phyloP scores from a whole-genome alignment of 2,797 vertebrate genomes.

The Sebastes wilsoni region DNA sequence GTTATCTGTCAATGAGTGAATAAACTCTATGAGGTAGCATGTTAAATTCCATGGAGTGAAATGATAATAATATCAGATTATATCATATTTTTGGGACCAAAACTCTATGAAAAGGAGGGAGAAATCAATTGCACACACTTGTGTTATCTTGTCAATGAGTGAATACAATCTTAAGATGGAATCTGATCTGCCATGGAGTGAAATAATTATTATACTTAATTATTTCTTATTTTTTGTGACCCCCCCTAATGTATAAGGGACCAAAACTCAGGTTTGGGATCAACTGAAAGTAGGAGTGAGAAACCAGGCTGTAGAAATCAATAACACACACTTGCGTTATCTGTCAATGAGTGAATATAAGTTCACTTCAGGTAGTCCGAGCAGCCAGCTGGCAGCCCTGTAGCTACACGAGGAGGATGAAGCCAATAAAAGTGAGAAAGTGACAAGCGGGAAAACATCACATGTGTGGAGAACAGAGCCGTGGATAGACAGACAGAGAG shows the following conservation, averaged over 20 bases:
- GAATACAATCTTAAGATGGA: too few relatives aligned
- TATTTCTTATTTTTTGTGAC: too few relatives aligned
- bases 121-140: too few relatives aligned
- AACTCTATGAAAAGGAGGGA: too few relatives aligned
- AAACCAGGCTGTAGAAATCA: neutral
- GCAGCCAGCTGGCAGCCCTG: neutral
- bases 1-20: neutral
- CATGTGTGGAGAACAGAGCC: conserved; percentile 45
- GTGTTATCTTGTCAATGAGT: too few relatives aligned
- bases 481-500: conserved; percentile 18
- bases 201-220: too few relatives aligned
- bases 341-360: neutral
- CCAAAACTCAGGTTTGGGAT: neutral
- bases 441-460: conserved; percentile 41
- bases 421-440: conserved; percentile 48
- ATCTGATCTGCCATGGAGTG: too few relatives aligned
- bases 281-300: neutral
- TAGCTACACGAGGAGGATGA: neutral
- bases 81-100: neutral
- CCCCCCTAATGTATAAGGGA: too few relatives aligned
- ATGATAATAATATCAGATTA: neutral
- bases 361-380: neutral
- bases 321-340: neutral
- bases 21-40: neutral
- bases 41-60: neutral